A percentile compares a stretch with the other conserved stretches of the same genome.
Conservation (phyloP, 2,888 invertebrate genomes). For the Endotricha flammealis region DNA sequence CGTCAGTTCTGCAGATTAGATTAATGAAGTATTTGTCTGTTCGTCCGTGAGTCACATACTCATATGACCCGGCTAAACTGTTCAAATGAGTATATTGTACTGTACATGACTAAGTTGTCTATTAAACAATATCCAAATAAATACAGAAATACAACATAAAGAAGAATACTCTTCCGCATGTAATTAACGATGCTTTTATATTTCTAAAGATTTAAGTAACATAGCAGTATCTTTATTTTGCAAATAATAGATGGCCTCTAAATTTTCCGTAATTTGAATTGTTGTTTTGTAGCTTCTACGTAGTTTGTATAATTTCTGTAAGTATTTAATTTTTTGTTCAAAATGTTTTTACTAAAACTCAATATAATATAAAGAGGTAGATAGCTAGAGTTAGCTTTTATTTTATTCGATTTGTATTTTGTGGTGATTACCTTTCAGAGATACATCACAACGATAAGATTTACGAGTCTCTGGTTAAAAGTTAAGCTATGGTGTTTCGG, state of each 20-base stretch:
- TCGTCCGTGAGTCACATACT: slow-evolving; percentile 35
- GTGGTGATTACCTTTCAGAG: too few relatives aligned
- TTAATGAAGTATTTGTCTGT: slow-evolving; percentile 35
- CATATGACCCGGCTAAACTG: too few relatives aligned
- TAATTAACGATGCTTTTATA: neutral
- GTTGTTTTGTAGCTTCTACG: slow-evolving; percentile 34
- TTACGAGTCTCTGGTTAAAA: too few relatives aligned
- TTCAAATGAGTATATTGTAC: too few relatives aligned
- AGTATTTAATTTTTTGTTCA: neutral
- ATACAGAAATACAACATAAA: neutral
- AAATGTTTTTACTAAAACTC: too few relatives aligned
- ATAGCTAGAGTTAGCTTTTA: too few relatives aligned
- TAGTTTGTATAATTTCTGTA: slow-evolving; percentile 19
- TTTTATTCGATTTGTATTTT: too few relatives aligned
- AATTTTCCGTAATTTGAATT: slow-evolving; percentile 48
- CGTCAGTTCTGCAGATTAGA: slow-evolving; percentile 36
- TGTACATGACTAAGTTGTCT: slow-evolving; percentile 25
- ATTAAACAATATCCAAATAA: neutral
- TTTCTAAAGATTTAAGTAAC: neutral
- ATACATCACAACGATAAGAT: too few relatives aligned
- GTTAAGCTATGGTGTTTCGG: too few relatives aligned
- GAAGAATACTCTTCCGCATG: neutral
- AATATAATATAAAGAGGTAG: neutral
- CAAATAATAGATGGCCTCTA: slow-evolving; percentile 40
- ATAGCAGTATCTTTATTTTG: slow-evolving; percentile 14